phyloP scores from a whole-genome alignment of 2,113 vertebrate genomes.

The Dicaeum eximium region DNA sequence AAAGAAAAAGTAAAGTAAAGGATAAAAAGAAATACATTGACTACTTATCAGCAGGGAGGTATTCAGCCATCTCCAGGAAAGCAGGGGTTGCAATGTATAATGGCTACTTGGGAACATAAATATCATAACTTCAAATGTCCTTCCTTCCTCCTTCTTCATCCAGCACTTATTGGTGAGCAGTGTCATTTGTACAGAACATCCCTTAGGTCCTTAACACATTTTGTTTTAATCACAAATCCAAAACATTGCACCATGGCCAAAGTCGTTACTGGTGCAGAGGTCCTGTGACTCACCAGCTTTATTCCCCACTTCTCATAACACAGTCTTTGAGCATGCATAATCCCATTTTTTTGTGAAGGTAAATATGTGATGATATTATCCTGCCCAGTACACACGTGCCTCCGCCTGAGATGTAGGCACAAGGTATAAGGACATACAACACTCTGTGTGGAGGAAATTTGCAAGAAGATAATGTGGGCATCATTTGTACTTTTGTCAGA shows the following conservation, averaged over 20 bases:
- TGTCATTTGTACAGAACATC: neutral
- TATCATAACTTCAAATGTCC: accelerated
- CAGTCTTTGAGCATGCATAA: neutral
- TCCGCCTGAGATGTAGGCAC: neutral
- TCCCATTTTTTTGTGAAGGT: neutral
- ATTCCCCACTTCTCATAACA: neutral
- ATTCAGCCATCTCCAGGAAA: neutral
- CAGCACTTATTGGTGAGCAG: neutral
- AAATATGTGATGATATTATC: neutral
- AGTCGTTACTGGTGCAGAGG: neutral
- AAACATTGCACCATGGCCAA: neutral
- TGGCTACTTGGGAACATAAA: neutral
- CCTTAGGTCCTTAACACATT: neutral
- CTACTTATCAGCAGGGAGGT: neutral
- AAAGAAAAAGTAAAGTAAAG: neutral
- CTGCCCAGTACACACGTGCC: neutral
- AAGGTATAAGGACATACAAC: neutral
- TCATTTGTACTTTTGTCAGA: neutral
- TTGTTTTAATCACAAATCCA: neutral
- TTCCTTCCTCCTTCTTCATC: neutral
- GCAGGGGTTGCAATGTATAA: accelerated
- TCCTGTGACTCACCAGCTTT: neutral
- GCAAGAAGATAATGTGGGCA: neutral
- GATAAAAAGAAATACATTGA: neutral
- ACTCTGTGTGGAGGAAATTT: neutral